Evolutionary conservation across 2,797 vertebrate genomes (phyloP).

Genomic region (Ambastaia sidthimunki): DNA sequence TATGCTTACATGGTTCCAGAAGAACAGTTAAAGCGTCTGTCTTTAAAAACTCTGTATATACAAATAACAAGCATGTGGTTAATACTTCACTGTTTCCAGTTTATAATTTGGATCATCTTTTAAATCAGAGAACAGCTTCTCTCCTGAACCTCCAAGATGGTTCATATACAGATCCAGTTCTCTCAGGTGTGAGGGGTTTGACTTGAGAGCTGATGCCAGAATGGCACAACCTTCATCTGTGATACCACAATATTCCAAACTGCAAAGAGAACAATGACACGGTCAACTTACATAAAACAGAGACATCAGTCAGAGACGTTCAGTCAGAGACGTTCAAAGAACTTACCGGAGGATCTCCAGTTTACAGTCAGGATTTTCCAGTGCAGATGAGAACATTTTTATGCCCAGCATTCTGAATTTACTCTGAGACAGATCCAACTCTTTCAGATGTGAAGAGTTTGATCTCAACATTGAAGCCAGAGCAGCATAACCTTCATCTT

Average conservation of each 20-base stretch:
- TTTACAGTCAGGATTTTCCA: neutral
- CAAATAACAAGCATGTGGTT: neutral
- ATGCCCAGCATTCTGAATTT: neutral
- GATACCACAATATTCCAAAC: neutral
- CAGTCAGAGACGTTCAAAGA: no score
- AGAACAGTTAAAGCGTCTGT: no score
- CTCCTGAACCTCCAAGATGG: neutral
- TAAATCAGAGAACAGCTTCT: neutral
- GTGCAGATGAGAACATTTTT: neutral
- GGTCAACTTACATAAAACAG: neutral
- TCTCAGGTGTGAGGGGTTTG: neutral
- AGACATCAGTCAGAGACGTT: neutral
- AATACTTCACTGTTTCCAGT: neutral
- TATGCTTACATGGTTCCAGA: no score
- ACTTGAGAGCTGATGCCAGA: neutral
- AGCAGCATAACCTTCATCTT: neutral
- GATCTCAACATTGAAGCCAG: neutral
- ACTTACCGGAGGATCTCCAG: neutral
- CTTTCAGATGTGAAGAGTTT: neutral
- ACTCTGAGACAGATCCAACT: neutral
- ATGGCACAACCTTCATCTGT: neutral
- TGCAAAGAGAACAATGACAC: neutral
- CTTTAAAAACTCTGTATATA: neutral
- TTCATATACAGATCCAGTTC: slow-evolving; percentile 12
- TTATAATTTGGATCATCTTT: neutral